phyloP scores from a whole-genome alignment of 2,888 invertebrate species.

The Heteropelma amictum region DNA sequence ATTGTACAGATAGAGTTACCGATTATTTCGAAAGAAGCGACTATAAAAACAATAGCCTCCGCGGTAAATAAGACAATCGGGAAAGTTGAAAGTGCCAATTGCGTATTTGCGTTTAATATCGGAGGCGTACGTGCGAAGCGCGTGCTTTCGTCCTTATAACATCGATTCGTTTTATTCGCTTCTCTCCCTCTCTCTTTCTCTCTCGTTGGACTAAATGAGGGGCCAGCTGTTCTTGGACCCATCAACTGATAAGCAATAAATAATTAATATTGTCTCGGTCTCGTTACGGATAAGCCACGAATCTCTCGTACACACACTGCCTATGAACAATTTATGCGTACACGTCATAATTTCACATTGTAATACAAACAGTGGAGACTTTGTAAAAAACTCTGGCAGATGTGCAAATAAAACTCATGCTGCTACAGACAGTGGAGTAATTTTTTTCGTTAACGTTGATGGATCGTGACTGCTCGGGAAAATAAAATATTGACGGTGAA shows the following conservation, averaged over 20 bases:
- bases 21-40: no score
- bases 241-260: conserved; percentile 51
- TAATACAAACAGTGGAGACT: conserved; percentile 9
- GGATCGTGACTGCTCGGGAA: no score
- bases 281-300: conserved; percentile 22
- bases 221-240: conserved; percentile 49
- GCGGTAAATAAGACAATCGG: neutral
- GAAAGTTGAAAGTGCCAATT: conserved; percentile 12
- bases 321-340: neutral
- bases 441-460: neutral
- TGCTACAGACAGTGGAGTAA: neutral
- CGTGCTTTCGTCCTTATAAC: conserved; percentile 14
- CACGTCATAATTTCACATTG: neutral
- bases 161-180: neutral
- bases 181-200: conserved; percentile 5
- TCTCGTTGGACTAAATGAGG: conserved; percentile 28
- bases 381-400: neutral
- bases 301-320: neutral
- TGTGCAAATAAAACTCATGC: neutral
- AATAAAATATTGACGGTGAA: no score
- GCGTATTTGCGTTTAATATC: neutral
- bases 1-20: no score
- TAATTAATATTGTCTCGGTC: conserved; percentile 43
- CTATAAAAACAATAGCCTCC: neutral
- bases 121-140: conserved; percentile 21